Evolutionary conservation across 2,797 vertebrate genomes (phyloP).

Genomic region (Tarsius wallacei): DNA sequence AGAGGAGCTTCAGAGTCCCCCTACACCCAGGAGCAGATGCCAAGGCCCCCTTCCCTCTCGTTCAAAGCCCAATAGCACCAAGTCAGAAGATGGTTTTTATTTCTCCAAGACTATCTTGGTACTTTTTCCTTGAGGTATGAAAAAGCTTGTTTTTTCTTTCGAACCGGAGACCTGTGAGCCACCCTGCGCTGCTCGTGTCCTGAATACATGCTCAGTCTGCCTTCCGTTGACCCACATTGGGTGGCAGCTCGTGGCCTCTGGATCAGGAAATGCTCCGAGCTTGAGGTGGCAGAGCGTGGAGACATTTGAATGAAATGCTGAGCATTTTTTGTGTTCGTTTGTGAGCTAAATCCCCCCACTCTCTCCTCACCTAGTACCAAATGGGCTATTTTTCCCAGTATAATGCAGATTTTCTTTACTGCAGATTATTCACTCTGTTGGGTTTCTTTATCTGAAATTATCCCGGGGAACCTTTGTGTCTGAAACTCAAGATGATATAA

Average conservation of each 20-base stretch:
- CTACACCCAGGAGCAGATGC: neutral
- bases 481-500: slow-evolving; percentile 83
- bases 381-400: slow-evolving; percentile 71
- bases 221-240: slow-evolving; percentile 25
- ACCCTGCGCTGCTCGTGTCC: neutral
- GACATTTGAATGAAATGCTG: slow-evolving; percentile 39
- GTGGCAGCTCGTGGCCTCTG: slow-evolving; percentile 65
- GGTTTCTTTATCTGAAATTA: slow-evolving; percentile 84
- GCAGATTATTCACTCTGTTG: slow-evolving; percentile 79
- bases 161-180: slow-evolving; percentile 58
- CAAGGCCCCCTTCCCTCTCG: neutral
- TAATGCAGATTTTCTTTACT: slow-evolving; percentile 72
- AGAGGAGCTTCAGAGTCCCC: neutral
- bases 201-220: neutral
- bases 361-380: slow-evolving; percentile 40
- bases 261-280: slow-evolving; percentile 50
- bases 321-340: slow-evolving; percentile 39
- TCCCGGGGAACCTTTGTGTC: slow-evolving; percentile 81
- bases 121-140: neutral
- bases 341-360: slow-evolving; percentile 43
- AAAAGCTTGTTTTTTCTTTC: neutral
- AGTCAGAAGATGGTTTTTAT: slow-evolving; percentile 56
- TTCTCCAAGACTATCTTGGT: slow-evolving; percentile 25
- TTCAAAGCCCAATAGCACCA: slow-evolving; percentile 56
- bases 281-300: slow-evolving; percentile 17